Evolutionary conservation across 2,888 invertebrate genomes (phyloP).

Genomic region (Sphaeridia pumilis): DNA sequence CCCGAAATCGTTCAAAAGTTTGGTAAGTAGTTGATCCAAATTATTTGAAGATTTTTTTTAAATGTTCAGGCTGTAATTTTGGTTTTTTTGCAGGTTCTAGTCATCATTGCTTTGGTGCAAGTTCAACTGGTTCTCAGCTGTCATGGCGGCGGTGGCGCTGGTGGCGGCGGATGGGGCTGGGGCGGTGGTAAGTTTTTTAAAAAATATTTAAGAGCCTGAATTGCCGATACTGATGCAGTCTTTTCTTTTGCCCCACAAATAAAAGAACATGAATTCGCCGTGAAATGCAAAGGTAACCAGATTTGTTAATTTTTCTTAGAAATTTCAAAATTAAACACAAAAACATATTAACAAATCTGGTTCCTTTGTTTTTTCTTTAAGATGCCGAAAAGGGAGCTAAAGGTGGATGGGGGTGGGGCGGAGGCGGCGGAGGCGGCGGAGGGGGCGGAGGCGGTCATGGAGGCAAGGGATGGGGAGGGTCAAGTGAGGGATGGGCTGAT

Average conservation of each 20-base stretch:
- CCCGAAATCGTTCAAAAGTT: no score
- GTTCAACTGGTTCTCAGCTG: constrained; percentile 10
- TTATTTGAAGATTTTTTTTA: no score
- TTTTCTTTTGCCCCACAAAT: neutral
- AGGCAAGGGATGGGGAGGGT: no score
- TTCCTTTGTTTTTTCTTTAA: neutral
- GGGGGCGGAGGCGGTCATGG: constrained; percentile 4
- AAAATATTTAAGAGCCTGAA: neutral
- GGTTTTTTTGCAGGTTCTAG: no score
- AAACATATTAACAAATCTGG: constrained; percentile 1
- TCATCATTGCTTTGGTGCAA: constrained; percentile 6
- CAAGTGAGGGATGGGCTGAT: neutral
- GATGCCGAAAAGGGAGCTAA: neutral
- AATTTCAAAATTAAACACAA: neutral
- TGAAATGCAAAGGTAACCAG: constrained; percentile 2
- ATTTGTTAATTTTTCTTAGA: neutral
- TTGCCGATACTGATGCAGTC: neutral
- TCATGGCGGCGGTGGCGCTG: constrained; percentile 9
- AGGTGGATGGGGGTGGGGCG: neutral
- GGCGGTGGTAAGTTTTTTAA: neutral
- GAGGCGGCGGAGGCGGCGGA: neutral
- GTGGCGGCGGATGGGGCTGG: constrained; percentile 5
- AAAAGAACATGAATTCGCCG: neutral
- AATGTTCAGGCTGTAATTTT: no score
- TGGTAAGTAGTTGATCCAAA: no score